Evolutionary conservation across 1,140 invertebrate species (phyloP).

Genomic region (Adelges cooleyi): DNA sequence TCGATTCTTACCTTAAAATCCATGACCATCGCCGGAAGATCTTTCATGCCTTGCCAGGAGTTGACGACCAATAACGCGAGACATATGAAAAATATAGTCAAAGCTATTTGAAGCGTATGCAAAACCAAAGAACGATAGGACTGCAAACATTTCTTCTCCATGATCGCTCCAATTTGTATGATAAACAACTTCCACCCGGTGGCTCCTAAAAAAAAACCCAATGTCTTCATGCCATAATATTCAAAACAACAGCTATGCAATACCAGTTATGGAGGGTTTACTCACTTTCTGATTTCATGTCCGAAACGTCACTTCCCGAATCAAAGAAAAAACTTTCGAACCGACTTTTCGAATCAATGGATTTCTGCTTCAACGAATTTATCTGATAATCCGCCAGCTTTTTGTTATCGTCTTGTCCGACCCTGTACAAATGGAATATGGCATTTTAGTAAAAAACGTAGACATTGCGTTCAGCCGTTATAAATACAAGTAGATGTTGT

Average conservation of each 20-base stretch:
- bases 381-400: constrained; percentile 9
- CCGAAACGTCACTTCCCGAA: not conserved
- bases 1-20: constrained; percentile 10
- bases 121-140: constrained; percentile 45
- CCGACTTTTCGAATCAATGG: constrained; percentile 5
- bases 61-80: constrained; percentile 45
- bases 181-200: constrained; percentile 10
- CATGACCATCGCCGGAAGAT: constrained; percentile 23
- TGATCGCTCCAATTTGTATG: constrained; percentile 48
- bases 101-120: constrained; percentile 45
- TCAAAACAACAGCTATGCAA: not conserved
- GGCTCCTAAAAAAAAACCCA: not conserved
- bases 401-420: constrained; percentile 16
- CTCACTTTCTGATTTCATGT: constrained; percentile 6
- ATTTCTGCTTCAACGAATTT: constrained; percentile 3
- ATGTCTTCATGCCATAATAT: not conserved
- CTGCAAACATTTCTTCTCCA: constrained; percentile 48
- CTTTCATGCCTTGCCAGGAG: constrained; percentile 33
- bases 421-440: not conserved
- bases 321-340: constrained; percentile 3
- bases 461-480: not conserved
- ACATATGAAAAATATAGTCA: constrained; percentile 48
- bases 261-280: not conserved
- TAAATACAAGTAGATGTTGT: no score
- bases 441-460: not conserved